Conservation (phyloP, 2,113 vertebrate species). For the Phyllopteryx taeniolatus region DNA sequence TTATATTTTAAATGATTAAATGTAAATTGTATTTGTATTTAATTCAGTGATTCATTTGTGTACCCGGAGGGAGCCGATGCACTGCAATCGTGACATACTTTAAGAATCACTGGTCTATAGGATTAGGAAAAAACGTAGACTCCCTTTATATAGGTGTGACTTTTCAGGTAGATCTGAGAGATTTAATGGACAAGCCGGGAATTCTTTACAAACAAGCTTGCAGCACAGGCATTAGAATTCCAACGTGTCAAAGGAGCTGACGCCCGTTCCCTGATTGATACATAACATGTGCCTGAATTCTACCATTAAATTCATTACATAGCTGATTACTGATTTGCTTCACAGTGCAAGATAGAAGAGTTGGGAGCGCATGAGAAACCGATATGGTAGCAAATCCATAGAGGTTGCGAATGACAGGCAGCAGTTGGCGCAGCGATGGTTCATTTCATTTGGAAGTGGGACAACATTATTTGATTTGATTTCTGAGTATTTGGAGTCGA, state of each 20-base stretch:
- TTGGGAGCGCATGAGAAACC: conserved; percentile 22
- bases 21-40: no score
- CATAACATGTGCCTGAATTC: conserved; percentile 50
- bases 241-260: conserved; percentile 17
- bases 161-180: conserved; percentile 27
- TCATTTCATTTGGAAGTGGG: conserved; percentile 56
- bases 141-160: neutral
- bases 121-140: neutral
- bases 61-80: no score
- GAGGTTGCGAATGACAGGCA: conserved; percentile 33
- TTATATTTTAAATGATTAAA: no score
- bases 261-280: conserved; percentile 46
- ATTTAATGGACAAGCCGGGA: conserved; percentile 44
- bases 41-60: no score
- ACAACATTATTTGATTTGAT: conserved; percentile 53
- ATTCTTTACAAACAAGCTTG: conserved; percentile 36
- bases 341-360: conserved; percentile 14
- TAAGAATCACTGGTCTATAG: neutral
- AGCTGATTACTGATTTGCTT: conserved; percentile 49
- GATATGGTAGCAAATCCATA: conserved; percentile 33
- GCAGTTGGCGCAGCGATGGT: conserved; percentile 35
- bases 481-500: conserved; percentile 64
- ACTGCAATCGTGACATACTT: no score
- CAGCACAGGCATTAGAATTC: conserved; percentile 27
- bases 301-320: conserved; percentile 67